These are phyloP conservation scores for Saguinus imperator DNA, from an alignment of 2,113 vertebrate species.

Conservation along the genomic window DNA sequence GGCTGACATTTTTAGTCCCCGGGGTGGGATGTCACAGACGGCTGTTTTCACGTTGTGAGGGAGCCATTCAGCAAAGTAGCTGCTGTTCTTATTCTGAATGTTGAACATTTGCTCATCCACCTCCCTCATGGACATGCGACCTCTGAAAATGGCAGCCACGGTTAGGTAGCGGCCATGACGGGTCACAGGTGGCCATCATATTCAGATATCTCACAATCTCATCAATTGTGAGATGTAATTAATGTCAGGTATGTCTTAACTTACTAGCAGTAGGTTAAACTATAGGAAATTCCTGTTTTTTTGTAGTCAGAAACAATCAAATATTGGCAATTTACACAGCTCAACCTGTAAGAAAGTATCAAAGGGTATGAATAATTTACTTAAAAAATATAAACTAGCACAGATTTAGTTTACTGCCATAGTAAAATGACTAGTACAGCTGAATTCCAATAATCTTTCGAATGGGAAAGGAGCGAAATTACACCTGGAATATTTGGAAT, in stretches of 20 bases:
- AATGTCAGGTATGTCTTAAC: not conserved
- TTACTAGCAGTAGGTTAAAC: not conserved
- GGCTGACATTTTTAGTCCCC: no score
- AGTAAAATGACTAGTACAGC: not conserved
- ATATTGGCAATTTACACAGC: not conserved
- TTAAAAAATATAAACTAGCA: not conserved
- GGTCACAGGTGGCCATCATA: no score
- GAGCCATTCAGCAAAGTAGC: no score
- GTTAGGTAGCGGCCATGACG: no score
- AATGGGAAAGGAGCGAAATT: slow-evolving; percentile 6
- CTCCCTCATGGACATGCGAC: no score
- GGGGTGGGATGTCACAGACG: no score
- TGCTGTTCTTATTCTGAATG: no score
- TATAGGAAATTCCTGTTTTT: not conserved
- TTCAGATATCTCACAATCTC: no score
- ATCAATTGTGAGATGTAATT: not conserved
- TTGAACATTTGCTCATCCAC: no score
- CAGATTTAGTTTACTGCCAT: not conserved
- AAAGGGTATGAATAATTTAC: not conserved
- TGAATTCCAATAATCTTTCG: slow-evolving; percentile 12
- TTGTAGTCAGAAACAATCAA: not conserved
- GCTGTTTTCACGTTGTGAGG: no score
- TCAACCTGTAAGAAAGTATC: not conserved
- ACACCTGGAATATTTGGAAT: not conserved
- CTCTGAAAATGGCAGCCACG: no score